Evolutionary conservation across 2,113 vertebrate species (phyloP), one percentile per base, ranked within the genome.

Genomic region (Corythornis cristatus): DNA sequence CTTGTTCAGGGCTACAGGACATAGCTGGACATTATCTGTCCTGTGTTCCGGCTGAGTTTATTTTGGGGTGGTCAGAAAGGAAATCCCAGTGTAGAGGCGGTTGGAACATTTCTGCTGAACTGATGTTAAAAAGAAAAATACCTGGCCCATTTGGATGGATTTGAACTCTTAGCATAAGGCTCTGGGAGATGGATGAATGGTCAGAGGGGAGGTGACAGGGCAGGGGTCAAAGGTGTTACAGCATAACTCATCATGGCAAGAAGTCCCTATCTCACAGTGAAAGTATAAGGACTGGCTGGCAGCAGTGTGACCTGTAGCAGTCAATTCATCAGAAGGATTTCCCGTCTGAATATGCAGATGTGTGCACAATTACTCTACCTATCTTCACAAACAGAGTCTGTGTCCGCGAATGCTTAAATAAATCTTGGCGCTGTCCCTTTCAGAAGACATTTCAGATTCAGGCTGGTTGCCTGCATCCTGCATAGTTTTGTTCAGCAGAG

Each of bases 301-400:
- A 91, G 79, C 82, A 53, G 85, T 6, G 0, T 74, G 91, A 78
- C 78, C 87, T 4, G 1, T 53, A 50, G 60, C 94, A 88, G 84
- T 60, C 82, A 86, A 89, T 85, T 77, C 72, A 86, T 87, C 85
- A 86, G 81, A 37, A 89, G 95, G 91, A 93, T 95, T 94, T 96
- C 96, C 95, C 2, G 60, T 91, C 93, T 64, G 75, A 93, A 86
- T 96, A 93, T 95, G 95, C 95, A 95, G 84, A 92, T 93, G 94
- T 61, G 61, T 11, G 64, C 86, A 86, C 89, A 71, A 77, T 96
- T 87, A 90, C 90, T 85, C 94, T 51, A 87, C 89, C 86, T 91
- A 73, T 73, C 86, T 82, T 19, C 18, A 1, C 81, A 87, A 84
- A 82, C 65, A 76, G 42, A 9, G 37, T 2, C 83, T 5, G 0